Conservation (phyloP, 1,140 invertebrate species). For the Pseudomyrmex concolor region DNA sequence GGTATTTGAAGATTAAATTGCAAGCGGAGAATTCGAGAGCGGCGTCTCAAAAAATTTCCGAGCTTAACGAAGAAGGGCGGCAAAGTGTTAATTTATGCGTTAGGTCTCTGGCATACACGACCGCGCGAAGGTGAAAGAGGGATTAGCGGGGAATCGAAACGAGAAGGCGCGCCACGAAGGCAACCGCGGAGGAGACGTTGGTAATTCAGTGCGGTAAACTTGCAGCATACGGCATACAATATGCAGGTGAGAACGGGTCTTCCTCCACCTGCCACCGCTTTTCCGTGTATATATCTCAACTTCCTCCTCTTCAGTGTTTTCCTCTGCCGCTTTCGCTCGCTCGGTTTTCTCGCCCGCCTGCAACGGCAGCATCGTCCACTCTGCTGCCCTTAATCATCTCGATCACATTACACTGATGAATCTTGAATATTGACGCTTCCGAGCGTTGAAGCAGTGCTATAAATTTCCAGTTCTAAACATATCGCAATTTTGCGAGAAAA, state of each 20-base stretch:
- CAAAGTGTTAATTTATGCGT: conserved; percentile 66
- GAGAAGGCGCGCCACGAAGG: conserved; percentile 26
- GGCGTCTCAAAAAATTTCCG: conserved; percentile 53
- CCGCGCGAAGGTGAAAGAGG: neutral
- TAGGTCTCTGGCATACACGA: conserved; percentile 40
- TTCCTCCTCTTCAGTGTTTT: neutral
- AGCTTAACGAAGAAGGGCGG: neutral
- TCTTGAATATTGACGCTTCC: conserved; percentile 28
- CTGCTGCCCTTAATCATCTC: conserved; percentile 40
- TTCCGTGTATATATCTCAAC: conserved; percentile 29
- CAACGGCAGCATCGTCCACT: conserved; percentile 18
- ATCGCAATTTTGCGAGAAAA: neutral
- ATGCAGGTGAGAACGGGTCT: conserved; percentile 70
- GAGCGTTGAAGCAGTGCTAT: conserved; percentile 23
- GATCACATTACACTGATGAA: conserved; percentile 52
- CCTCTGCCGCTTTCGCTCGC: neutral
- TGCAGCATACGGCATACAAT: conserved; percentile 75
- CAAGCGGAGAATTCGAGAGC: conserved; percentile 44
- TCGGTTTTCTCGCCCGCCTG: neutral
- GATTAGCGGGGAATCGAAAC: neutral
- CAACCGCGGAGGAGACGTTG: conserved; percentile 56
- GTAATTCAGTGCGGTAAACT: conserved; percentile 79
- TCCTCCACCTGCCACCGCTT: conserved; percentile 63
- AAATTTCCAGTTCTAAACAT: conserved; percentile 23
- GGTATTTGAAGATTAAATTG: conserved; percentile 61